phyloP scores from a whole-genome alignment of 2,888 invertebrate species.

The Leptinotarsa rubiginosa region DNA sequence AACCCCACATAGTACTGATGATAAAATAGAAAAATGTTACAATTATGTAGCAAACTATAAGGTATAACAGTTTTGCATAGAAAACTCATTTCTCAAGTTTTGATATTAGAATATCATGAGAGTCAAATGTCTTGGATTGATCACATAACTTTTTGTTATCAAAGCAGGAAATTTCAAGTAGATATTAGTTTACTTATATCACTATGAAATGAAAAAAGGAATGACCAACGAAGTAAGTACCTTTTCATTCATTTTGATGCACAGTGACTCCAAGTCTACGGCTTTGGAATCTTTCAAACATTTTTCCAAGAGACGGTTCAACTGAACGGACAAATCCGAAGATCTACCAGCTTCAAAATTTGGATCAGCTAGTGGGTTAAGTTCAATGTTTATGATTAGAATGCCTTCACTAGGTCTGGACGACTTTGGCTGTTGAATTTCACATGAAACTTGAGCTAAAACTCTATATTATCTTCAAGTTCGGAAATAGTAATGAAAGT shows the following conservation, averaged over 20 bases:
- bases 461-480: conserved; percentile 70
- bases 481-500: background rate
- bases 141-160: too few relatives aligned
- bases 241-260: conserved; percentile 92
- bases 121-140: too few relatives aligned
- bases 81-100: too few relatives aligned
- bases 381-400: conserved; percentile 86
- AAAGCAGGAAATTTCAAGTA: too few relatives aligned
- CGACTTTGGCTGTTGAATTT: conserved; percentile 86
- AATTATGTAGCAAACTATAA: too few relatives aligned
- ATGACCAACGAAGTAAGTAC: conserved; percentile 64
- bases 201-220: background rate
- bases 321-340: conserved; percentile 77
- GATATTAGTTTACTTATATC: too few relatives aligned
- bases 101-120: too few relatives aligned
- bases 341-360: conserved; percentile 84
- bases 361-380: conserved; percentile 87
- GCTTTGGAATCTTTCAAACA: conserved; percentile 92
- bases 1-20: too few relatives aligned
- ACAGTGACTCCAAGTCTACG: conserved; percentile 93
- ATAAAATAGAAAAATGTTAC: too few relatives aligned
- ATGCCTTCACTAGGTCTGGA: conserved; percentile 91
- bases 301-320: conserved; percentile 86
- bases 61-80: too few relatives aligned
- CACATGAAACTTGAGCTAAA: conserved; percentile 88